Conservation (phyloP, 2,888 invertebrate genomes). For the Iphiclides podalirius region DNA sequence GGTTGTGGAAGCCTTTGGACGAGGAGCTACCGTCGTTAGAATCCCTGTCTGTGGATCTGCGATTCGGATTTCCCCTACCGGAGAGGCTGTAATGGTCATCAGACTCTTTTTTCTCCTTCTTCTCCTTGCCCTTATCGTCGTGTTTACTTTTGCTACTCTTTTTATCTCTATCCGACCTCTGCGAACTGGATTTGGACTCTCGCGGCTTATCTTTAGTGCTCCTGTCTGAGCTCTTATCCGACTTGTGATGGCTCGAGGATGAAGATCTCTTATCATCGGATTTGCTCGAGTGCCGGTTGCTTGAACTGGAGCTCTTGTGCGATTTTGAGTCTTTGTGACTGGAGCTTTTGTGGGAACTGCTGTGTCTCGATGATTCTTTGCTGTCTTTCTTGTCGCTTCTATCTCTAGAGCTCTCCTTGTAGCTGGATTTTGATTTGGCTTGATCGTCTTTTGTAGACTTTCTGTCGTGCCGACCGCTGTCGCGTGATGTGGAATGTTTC, state of each 20-base stretch:
- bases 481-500: slow-evolving; percentile 61
- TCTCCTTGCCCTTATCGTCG: slow-evolving; percentile 66
- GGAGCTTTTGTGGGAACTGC: slow-evolving; percentile 60
- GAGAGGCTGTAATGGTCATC: slow-evolving; percentile 87
- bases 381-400: slow-evolving; percentile 58
- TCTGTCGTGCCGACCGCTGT: slow-evolving; percentile 59
- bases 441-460: slow-evolving; percentile 61
- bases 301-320: slow-evolving; percentile 45
- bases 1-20: slow-evolving; percentile 66
- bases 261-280: slow-evolving; percentile 61
- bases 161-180: slow-evolving; percentile 65
- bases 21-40: slow-evolving; percentile 86
- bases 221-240: slow-evolving; percentile 52
- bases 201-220: slow-evolving; percentile 51
- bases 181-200: slow-evolving; percentile 57
- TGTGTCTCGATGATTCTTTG: slow-evolving; percentile 63
- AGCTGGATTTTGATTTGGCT: slow-evolving; percentile 53
- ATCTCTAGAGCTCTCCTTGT: slow-evolving; percentile 59
- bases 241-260: slow-evolving; percentile 53
- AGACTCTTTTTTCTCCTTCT: slow-evolving; percentile 74
- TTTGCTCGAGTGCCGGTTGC: slow-evolving; percentile 50
- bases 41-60: slow-evolving; percentile 88
- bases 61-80: slow-evolving; percentile 81
- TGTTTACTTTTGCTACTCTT: slow-evolving; percentile 63
- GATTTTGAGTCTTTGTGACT: slow-evolving; percentile 60